These are phyloP conservation scores for Tapirus indicus DNA, from an alignment of 2,797 vertebrate species.

Conservation along the genomic window DNA sequence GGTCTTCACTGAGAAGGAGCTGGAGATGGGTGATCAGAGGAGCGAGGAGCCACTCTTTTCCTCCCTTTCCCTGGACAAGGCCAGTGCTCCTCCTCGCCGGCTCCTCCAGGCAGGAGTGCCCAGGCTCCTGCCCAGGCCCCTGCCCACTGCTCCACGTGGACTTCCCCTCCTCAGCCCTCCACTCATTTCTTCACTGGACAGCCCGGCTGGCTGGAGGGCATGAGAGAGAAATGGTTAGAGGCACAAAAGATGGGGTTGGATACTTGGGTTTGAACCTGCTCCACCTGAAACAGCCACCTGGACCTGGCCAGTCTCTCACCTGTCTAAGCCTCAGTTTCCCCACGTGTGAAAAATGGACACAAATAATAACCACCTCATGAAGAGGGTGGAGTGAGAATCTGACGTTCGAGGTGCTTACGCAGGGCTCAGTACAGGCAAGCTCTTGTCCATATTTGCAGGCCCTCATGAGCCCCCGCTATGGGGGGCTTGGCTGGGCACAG, in stretches of 20 bases:
- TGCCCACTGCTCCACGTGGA: neutral
- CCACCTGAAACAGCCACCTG: no score
- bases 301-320: neutral
- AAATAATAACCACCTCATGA: neutral
- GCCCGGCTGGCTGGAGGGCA: neutral
- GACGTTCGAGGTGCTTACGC: neutral
- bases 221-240: neutral
- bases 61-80: neutral
- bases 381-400: neutral
- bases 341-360: neutral
- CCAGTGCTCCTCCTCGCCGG: neutral
- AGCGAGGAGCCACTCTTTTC: neutral
- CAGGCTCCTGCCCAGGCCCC: neutral
- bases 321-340: neutral
- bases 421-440: neutral
- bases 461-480: rapidly evolving
- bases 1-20: neutral
- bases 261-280: neutral
- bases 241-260: neutral
- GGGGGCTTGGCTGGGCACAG: neutral
- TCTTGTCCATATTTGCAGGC: neutral
- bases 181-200: no score
- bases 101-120: neutral
- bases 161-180: neutral
- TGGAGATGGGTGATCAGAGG: neutral